These are phyloP conservation scores for Myotis findleyi DNA, from an alignment of 2,797 vertebrate species.

Conservation along the genomic window DNA sequence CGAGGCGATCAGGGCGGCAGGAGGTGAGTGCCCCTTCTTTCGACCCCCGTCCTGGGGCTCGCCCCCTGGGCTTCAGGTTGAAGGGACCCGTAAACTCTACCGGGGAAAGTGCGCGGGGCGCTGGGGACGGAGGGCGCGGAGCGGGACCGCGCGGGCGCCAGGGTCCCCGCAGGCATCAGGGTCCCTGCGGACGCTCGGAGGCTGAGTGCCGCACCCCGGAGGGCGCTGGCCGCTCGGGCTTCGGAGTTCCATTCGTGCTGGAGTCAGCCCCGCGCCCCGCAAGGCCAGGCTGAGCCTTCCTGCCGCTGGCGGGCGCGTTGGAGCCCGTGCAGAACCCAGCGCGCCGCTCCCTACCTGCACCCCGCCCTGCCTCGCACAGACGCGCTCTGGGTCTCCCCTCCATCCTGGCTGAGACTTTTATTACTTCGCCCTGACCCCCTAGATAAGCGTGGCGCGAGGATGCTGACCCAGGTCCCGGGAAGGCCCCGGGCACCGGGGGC, in stretches of 20 bases:
- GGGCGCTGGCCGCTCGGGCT: not conserved
- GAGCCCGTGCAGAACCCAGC: not conserved
- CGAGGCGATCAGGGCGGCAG: slow-evolving; percentile 54
- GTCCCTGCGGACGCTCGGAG: not conserved
- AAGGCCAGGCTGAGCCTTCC: not conserved
- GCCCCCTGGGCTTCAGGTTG: not conserved
- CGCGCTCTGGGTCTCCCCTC: not conserved
- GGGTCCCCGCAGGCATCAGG: not conserved
- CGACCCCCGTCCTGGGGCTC: not conserved
- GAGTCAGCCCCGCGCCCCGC: not conserved
- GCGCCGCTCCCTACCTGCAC: not conserved
- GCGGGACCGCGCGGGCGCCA: not conserved
- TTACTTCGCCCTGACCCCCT: not conserved
- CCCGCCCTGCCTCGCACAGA: not conserved
- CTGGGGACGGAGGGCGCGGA: rapidly evolving
- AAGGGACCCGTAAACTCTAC: not conserved
- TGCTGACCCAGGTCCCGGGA: not conserved
- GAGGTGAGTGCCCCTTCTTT: slow-evolving; percentile 83
- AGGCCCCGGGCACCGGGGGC: not conserved
- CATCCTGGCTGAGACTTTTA: not conserved
- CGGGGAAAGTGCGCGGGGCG: not conserved
- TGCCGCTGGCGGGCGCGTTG: rapidly evolving
- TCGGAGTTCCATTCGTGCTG: rapidly evolving
- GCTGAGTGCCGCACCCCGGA: not conserved
- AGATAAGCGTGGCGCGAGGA: not conserved